Percentiles rank a stretch among this genome's conserved stretches.
Conservation (phyloP, 2,113 vertebrate species). For the Paramisgurnus dabryanus region DNA sequence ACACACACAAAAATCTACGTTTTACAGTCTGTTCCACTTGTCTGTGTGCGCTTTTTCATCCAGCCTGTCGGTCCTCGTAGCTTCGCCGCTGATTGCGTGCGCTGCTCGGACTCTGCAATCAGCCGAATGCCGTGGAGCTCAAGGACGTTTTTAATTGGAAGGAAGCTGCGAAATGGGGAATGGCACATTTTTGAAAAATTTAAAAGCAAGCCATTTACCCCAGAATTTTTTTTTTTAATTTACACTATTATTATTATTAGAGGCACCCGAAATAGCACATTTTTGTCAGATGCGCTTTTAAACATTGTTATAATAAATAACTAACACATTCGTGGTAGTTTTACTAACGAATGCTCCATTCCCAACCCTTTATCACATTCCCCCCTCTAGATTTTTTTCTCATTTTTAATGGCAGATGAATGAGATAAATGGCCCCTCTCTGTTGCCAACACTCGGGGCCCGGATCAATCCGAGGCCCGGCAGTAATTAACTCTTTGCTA, state of each 20-base stretch:
- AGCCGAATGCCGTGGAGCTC: constrained; percentile 69
- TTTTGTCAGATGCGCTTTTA: neutral
- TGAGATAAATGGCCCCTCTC: constrained; percentile 84
- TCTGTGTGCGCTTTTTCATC: constrained; percentile 50
- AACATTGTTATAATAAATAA: neutral
- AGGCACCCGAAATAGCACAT: neutral
- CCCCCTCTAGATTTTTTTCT: constrained; percentile 60
- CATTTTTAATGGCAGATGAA: constrained; percentile 87
- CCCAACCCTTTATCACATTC: neutral
- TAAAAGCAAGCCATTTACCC: neutral
- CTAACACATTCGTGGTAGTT: neutral
- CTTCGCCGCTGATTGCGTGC: constrained; percentile 75
- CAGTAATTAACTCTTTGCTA: constrained; percentile 94
- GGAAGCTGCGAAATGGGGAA: constrained; percentile 45
- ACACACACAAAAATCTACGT: constrained; percentile 22
- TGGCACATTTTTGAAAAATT: constrained; percentile 5
- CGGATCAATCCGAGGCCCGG: constrained; percentile 86
- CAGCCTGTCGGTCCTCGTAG: constrained; percentile 61
- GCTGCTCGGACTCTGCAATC: constrained; percentile 72
- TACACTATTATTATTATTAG: neutral
- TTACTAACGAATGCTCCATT: neutral
- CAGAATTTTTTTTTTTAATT: neutral
- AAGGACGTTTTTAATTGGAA: constrained; percentile 79
- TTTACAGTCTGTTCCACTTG: constrained; percentile 52
- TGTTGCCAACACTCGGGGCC: constrained; percentile 81